Evolutionary conservation across 2,113 vertebrate genomes (phyloP).

Genomic region (Formicarius rufipectus): DNA sequence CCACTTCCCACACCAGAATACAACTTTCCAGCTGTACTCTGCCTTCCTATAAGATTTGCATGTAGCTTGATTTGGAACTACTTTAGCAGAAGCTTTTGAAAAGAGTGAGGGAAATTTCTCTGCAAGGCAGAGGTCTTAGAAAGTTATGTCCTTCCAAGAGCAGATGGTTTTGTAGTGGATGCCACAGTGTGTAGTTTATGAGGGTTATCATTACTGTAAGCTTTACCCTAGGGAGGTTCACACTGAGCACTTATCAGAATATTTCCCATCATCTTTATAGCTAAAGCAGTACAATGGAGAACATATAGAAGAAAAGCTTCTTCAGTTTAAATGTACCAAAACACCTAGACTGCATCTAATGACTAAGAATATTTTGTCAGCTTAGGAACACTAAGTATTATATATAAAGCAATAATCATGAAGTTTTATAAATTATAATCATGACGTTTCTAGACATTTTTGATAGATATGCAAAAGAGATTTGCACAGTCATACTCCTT

Average conservation of each 20-base stretch:
- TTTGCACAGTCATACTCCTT: not conserved
- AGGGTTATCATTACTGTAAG: not conserved
- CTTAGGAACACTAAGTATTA: not conserved
- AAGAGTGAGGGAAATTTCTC: not conserved
- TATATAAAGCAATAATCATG: not conserved
- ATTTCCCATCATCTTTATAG: not conserved
- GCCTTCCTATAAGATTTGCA: not conserved
- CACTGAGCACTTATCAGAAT: not conserved
- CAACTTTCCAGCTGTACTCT: rapidly evolving
- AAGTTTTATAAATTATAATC: not conserved
- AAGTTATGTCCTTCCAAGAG: not conserved
- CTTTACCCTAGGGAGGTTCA: not conserved
- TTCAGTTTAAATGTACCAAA: not conserved
- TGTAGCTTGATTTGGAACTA: not conserved
- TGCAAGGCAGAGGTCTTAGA: not conserved
- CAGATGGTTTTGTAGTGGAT: not conserved
- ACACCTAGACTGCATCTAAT: not conserved
- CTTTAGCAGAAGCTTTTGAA: not conserved
- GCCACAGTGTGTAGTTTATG: not conserved
- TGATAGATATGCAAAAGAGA: not conserved
- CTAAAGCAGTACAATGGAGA: not conserved
- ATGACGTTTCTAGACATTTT: not conserved
- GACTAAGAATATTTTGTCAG: not conserved
- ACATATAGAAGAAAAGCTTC: not conserved
- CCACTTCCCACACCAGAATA: not conserved